Evolutionary conservation across 2,888 invertebrate genomes (phyloP).

Genomic region (Tromatobia lineatoria): DNA sequence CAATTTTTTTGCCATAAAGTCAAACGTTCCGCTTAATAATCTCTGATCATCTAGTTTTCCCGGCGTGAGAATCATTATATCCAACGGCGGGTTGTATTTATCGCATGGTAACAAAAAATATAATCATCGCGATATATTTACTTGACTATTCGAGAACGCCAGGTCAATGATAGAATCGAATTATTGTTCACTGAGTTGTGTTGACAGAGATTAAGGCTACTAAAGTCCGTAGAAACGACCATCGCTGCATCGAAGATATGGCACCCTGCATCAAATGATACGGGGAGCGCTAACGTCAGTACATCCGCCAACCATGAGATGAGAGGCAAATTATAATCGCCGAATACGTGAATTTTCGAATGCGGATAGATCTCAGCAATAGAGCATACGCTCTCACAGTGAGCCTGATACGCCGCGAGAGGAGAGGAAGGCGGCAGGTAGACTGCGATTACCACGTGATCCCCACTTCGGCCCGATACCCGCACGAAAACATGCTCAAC

Average conservation of each 20-base stretch:
- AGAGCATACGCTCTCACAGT: neutral
- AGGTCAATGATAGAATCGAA: neutral
- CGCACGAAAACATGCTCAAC: neutral
- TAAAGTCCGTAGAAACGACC: neutral
- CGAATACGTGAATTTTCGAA: neutral
- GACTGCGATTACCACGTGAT: conserved; percentile 1
- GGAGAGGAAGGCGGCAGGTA: conserved; percentile 16
- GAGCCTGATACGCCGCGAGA: neutral
- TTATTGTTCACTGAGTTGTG: neutral
- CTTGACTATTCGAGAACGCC: neutral
- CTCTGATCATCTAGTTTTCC: neutral
- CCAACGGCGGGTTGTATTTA: neutral
- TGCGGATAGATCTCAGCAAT: neutral
- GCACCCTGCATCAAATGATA: neutral
- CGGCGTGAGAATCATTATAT: neutral
- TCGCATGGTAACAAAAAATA: neutral
- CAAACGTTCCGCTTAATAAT: neutral
- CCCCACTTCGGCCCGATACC: neutral
- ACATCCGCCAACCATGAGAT: neutral
- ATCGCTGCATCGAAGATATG: neutral
- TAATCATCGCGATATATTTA: neutral
- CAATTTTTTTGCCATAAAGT: too few species aligned
- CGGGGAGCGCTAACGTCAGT: neutral
- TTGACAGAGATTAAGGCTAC: neutral
- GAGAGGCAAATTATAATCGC: too few species aligned